Percentiles rank a stretch among this genome's conserved stretches.
Conservation (phyloP, 2,888 invertebrate genomes). For the Eupithecia pulchellata region DNA sequence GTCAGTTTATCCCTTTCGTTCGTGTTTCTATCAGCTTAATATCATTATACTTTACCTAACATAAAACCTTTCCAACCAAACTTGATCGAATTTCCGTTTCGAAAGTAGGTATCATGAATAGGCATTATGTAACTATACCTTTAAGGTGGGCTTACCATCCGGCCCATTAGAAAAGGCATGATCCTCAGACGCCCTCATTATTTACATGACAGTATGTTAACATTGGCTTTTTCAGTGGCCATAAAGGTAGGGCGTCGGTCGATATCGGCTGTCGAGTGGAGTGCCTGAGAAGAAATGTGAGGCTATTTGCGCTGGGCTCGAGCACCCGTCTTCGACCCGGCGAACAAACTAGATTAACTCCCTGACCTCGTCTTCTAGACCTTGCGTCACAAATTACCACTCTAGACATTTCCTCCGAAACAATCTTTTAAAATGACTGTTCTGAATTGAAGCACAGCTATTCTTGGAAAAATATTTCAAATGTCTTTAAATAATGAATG, state of each 20-base stretch:
- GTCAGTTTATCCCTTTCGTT: background rate
- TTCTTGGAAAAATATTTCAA: background rate
- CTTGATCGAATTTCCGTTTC: constrained; percentile 21
- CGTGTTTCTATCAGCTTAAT: constrained; percentile 2
- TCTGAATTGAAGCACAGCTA: constrained; percentile 1
- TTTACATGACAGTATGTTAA: constrained; percentile 46
- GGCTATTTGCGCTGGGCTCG: constrained; percentile 73
- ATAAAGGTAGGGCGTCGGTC: constrained; percentile 66
- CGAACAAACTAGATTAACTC: constrained; percentile 74
- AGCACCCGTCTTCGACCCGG: constrained; percentile 62
- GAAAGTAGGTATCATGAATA: constrained; percentile 19
- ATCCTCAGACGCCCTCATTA: constrained; percentile 42
- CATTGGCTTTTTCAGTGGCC: constrained; percentile 59
- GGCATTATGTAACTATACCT: constrained; percentile 19
- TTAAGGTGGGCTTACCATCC: constrained; percentile 17
- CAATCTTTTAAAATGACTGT: background rate
- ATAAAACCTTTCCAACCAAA: constrained; percentile 6
- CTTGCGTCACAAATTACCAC: constrained; percentile 56
- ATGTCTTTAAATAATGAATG: background rate
- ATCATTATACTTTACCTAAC: constrained; percentile 3
- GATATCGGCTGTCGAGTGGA: constrained; percentile 72
- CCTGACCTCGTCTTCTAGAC: constrained; percentile 60
- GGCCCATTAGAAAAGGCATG: constrained; percentile 39
- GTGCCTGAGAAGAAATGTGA: constrained; percentile 74
- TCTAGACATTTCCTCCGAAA: constrained; percentile 35